A percentile compares a stretch with the other conserved stretches of the same genome.
phyloP scores from a whole-genome alignment of 2,888 invertebrate genomes.

The Thysanoteuthis rhombus region DNA sequence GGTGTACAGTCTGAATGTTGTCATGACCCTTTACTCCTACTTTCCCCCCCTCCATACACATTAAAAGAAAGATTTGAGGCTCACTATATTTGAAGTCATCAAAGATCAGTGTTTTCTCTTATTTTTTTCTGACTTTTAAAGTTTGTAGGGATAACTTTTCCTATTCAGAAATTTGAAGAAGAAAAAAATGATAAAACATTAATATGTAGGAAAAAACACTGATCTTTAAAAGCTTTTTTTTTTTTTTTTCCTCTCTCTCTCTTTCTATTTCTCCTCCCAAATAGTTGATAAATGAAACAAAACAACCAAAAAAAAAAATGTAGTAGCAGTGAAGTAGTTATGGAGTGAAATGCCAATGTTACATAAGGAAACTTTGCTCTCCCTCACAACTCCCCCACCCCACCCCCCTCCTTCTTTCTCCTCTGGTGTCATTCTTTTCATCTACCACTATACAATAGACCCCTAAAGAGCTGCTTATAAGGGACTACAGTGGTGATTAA shows the following conservation, averaged over 20 bases:
- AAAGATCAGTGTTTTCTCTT: not conserved
- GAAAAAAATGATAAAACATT: not conserved
- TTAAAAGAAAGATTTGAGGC: not conserved
- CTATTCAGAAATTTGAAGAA: no score
- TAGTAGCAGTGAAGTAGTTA: not conserved
- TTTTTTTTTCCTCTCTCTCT: not conserved
- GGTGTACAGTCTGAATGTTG: constrained; percentile 31
- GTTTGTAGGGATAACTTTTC: not conserved
- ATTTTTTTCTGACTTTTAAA: not conserved
- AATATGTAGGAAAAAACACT: not conserved
- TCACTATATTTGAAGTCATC: not conserved
- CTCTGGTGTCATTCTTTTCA: not conserved
- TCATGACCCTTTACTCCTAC: constrained; percentile 14
- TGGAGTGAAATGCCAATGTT: constrained; percentile 12
- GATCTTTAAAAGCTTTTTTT: not conserved
- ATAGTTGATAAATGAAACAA: not conserved
- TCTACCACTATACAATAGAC: not conserved
- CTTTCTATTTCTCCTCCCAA: not conserved
- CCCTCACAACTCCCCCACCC: not conserved
- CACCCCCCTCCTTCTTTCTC: not conserved
- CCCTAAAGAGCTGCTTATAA: not conserved
- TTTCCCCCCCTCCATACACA: not conserved
- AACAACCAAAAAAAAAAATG: not conserved
- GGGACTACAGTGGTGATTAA: not conserved
- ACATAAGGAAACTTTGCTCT: not conserved